Conservation (phyloP, 2,113 vertebrate genomes). For the Pavo muticus region DNA sequence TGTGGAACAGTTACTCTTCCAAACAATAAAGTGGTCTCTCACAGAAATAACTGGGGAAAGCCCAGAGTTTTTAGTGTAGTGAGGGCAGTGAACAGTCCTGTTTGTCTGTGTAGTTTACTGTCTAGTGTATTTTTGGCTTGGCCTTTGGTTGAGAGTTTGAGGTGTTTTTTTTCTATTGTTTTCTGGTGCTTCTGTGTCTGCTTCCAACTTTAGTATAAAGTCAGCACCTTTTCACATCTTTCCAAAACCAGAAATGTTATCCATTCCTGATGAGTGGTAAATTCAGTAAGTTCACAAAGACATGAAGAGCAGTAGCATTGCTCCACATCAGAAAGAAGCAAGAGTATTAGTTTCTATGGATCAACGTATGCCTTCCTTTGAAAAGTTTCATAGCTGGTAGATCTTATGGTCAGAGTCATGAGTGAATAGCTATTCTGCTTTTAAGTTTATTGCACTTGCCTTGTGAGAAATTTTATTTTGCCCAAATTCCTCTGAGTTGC, state of each 20-base stretch:
- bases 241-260: neutral
- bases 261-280: neutral
- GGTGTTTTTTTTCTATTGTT: neutral
- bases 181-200: neutral
- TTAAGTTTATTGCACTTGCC: neutral
- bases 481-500: neutral
- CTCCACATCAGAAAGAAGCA: neutral
- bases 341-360: neutral
- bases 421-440: neutral
- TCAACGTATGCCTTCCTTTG: neutral
- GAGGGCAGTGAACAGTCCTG: neutral
- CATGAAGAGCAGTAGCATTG: neutral
- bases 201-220: neutral
- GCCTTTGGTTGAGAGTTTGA: neutral
- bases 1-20: neutral
- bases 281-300: neutral
- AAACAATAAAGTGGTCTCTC: neutral
- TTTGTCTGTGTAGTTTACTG: neutral
- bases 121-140: neutral
- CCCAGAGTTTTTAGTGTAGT: neutral
- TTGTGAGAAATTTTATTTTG: neutral
- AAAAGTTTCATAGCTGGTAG: neutral
- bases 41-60: neutral
- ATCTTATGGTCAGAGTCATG: neutral
- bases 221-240: neutral